phyloP scores from a whole-genome alignment of 2,113 vertebrate species.

The Melanotaenia duboulayi region DNA sequence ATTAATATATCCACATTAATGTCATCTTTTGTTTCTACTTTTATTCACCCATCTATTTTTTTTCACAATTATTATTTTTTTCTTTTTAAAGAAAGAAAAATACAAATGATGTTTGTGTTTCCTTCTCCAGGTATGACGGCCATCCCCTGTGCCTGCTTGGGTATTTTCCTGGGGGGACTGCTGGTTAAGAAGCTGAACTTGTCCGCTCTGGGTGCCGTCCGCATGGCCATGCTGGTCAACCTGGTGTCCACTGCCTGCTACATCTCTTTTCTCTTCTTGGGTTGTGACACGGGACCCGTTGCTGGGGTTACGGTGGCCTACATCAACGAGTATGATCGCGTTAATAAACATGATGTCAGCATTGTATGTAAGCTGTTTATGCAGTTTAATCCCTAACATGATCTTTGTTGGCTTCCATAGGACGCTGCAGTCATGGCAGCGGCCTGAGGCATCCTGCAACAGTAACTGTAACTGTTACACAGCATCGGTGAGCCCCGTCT shows the following conservation, averaged over 20 bases:
- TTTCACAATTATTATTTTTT: too few species aligned
- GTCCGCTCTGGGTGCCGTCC: constrained; percentile 81
- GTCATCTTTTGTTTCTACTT: too few species aligned
- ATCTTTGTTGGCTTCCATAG: constrained; percentile 55
- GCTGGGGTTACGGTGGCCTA: constrained; percentile 82
- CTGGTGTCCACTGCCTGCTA: constrained; percentile 82
- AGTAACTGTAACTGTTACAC: constrained; percentile 82
- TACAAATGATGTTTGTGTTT: not conserved
- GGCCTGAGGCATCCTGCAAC: constrained; percentile 75
- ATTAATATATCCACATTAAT: too few species aligned
- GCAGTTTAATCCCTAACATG: not conserved
- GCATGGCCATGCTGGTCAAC: constrained; percentile 84
- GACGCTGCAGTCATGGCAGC: constrained; percentile 69
- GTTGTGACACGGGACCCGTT: constrained; percentile 82
- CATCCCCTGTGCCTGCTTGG: constrained; percentile 84
- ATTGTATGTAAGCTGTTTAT: not conserved
- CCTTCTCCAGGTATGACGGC: constrained; percentile 79
- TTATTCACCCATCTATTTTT: too few species aligned
- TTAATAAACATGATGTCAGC: not conserved
- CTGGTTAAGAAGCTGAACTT: constrained; percentile 83
- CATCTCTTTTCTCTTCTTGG: constrained; percentile 82
- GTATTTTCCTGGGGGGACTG: constrained; percentile 82
- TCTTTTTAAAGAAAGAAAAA: not conserved
- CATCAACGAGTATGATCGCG: constrained; percentile 71
- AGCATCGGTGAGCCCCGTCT: constrained; percentile 81